Conservation (phyloP, 2,797 vertebrate species). For the Decapterus maruadsi region DNA sequence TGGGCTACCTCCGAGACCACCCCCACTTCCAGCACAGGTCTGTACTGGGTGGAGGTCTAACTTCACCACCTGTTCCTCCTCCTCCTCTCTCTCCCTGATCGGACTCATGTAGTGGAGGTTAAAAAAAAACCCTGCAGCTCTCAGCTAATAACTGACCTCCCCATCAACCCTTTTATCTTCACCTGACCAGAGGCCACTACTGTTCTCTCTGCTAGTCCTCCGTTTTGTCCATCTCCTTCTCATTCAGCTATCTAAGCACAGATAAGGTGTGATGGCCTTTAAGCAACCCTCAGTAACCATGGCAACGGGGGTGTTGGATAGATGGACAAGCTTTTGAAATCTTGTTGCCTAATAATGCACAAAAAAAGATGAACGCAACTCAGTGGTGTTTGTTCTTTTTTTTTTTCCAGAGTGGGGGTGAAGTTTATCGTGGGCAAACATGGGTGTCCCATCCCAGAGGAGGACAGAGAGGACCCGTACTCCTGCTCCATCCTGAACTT, state of each 20-base stretch:
- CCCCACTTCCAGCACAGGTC: conserved; percentile 90
- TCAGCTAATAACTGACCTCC: conserved; percentile 28
- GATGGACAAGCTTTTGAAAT: conserved; percentile 71
- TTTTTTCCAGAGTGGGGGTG: conserved; percentile 91
- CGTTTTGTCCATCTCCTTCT: conserved; percentile 65
- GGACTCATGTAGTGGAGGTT: conserved; percentile 43
- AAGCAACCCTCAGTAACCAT: conserved; percentile 78
- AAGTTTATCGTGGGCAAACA: conserved; percentile 94
- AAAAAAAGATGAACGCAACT: neutral
- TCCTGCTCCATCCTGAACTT: conserved; percentile 95
- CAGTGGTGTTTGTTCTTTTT: conserved; percentile 25
- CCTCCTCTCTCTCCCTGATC: neutral
- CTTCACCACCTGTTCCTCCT: conserved; percentile 6
- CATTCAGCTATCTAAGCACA: conserved; percentile 63
- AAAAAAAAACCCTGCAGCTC: conserved; percentile 59
- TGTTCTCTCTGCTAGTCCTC: conserved; percentile 58
- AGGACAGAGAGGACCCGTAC: conserved; percentile 95
- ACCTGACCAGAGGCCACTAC: conserved; percentile 56
- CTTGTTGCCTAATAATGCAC: conserved; percentile 48
- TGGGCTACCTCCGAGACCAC: conserved; percentile 90
- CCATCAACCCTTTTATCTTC: conserved; percentile 63
- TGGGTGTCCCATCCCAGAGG: conserved; percentile 93
- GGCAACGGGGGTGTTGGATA: conserved; percentile 67
- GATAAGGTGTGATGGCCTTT: conserved; percentile 78
- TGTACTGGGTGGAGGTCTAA: conserved; percentile 48